Evolutionary conservation across 2,797 vertebrate genomes (phyloP).

Genomic region (Sylvia borin): DNA sequence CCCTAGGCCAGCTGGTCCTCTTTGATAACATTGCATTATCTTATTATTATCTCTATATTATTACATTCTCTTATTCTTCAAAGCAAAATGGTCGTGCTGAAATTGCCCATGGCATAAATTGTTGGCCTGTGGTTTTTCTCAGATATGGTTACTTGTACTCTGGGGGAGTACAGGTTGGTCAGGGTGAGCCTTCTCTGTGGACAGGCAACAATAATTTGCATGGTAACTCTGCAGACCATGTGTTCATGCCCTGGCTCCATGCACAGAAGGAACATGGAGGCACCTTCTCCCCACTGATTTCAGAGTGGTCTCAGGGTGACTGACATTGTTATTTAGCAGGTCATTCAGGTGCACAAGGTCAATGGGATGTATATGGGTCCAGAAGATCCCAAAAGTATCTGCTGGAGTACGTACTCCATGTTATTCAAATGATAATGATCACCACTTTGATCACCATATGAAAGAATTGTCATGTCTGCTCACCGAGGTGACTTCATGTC

Average conservation of each 20-base stretch:
- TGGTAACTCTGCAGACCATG: background rate
- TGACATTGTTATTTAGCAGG: background rate
- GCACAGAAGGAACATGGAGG: background rate
- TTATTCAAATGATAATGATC: background rate
- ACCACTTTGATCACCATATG: background rate
- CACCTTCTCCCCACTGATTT: background rate
- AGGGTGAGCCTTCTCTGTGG: background rate
- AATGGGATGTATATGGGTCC: background rate
- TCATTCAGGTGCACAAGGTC: background rate
- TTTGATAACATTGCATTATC: background rate
- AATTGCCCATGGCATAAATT: background rate
- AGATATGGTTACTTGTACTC: background rate
- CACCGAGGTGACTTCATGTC: background rate
- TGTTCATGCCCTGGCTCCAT: background rate
- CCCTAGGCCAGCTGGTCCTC: background rate
- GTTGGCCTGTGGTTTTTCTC: background rate
- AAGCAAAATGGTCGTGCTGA: background rate
- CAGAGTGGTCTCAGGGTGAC: background rate
- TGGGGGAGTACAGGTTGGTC: background rate
- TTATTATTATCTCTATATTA: background rate
- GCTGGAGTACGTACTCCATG: background rate
- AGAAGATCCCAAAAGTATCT: background rate
- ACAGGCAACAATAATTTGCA: background rate
- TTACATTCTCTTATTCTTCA: background rate
- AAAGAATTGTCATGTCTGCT: background rate